Conservation (phyloP, 2,113 vertebrate species). For the Burhinus bistriatus region DNA sequence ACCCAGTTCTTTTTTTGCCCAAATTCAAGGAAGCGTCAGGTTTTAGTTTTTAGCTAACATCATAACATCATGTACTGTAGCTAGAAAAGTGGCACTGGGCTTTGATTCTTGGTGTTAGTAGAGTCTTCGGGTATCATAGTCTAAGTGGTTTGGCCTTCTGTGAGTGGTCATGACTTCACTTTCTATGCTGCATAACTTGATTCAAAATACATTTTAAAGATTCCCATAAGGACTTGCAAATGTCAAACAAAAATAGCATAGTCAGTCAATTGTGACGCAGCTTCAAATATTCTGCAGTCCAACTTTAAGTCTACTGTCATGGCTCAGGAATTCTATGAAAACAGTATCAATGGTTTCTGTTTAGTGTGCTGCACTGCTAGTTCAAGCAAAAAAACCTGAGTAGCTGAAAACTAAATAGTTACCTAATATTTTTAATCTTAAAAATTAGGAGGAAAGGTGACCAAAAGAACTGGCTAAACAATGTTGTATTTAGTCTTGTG, state of each 20-base stretch:
- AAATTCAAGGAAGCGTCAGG: neutral
- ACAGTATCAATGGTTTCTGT: neutral
- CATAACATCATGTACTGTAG: neutral
- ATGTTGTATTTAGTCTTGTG: neutral
- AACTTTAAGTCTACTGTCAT: neutral
- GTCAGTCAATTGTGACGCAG: neutral
- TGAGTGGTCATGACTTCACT: neutral
- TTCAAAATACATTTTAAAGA: neutral
- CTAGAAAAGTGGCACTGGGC: neutral
- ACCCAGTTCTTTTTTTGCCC: neutral
- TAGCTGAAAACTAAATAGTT: neutral
- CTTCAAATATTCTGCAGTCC: neutral
- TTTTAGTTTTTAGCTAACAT: neutral
- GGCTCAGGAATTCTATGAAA: neutral
- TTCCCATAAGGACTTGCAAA: neutral
- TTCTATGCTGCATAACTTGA: neutral
- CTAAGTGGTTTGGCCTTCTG: neutral
- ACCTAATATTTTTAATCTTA: neutral
- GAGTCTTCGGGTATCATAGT: neutral
- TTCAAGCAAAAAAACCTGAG: neutral
- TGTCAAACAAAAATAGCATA: neutral
- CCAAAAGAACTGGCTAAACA: neutral
- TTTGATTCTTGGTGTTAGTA: neutral
- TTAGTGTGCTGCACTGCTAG: neutral
- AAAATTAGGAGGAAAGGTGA: neutral